Evolutionary conservation across 2,797 vertebrate genomes (phyloP).

Genomic region (Pelodytes ibericus): DNA sequence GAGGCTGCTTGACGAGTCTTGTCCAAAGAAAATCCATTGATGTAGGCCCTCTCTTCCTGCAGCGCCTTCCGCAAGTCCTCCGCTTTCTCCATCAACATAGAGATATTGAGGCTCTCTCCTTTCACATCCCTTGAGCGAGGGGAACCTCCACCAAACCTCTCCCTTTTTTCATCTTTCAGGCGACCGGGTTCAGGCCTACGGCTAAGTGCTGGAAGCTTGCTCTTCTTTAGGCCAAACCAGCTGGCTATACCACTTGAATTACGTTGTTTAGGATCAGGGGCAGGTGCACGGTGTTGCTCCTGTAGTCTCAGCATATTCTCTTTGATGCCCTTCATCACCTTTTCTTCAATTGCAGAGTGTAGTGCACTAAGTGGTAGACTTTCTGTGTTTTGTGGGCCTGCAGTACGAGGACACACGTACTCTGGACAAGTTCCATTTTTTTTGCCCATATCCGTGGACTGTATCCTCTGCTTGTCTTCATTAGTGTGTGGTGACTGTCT

Average conservation of each 20-base stretch:
- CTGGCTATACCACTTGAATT: constrained; percentile 89
- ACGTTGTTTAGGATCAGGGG: constrained; percentile 83
- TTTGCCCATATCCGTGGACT: constrained; percentile 69
- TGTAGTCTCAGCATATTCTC: constrained; percentile 91
- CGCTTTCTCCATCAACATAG: constrained; percentile 94
- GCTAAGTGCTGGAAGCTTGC: constrained; percentile 90
- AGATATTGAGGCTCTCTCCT: constrained; percentile 92
- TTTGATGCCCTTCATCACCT: constrained; percentile 97
- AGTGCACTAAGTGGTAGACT: constrained; percentile 53
- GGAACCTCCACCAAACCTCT: constrained; percentile 78
- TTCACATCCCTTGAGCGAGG: constrained; percentile 83
- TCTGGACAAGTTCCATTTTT: constrained; percentile 73
- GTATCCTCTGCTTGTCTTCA: constrained; percentile 73
- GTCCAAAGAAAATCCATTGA: constrained; percentile 80
- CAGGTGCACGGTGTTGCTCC: constrained; percentile 81
- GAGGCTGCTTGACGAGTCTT: constrained; percentile 76
- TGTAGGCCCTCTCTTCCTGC: constrained; percentile 91
- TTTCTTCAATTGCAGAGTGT: constrained; percentile 92
- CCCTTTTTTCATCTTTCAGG: constrained; percentile 79
- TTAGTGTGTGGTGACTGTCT: neutral
- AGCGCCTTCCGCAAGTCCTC: constrained; percentile 90
- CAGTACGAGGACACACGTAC: constrained; percentile 70
- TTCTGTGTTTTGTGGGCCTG: constrained; percentile 63
- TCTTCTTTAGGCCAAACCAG: constrained; percentile 94
- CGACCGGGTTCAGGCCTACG: constrained; percentile 82